Base-by-base conservation (phyloP, 2,888 invertebrate species). In the Silvanus unidentatus region DNA sequence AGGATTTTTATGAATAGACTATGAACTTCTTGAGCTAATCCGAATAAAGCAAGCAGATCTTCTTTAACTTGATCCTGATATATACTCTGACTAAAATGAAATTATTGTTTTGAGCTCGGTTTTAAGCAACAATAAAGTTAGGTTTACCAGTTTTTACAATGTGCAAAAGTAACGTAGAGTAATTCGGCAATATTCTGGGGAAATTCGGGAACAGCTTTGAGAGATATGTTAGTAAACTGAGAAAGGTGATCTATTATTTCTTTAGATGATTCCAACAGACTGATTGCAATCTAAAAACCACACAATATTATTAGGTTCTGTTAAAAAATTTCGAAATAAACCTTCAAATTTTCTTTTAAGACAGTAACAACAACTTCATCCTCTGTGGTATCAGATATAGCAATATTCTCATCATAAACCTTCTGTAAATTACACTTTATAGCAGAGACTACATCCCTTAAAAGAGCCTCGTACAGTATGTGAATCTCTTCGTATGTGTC, bases 41-140 rank as follows among this genome's bases (percentile, higher is more conserved):
- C 54, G 45, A 64, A 62, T 13, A 64, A 40, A 10, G 54, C 41
- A 28, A 59, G 29, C 34, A 65, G 48, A 48, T 63, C 60, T 12
- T 41, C 46, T 38, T 53, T 54, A 41, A 58, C 58, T 32, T 54
- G 45, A n/a, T 39, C 32, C 37, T 57, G 54, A 15, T 62, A 64
- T 2, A 49, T 32, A 29, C 58, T 54, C 28, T 59, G 48, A 39
- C 65, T 64, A 47, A 13, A 60, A 57, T 48, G 42, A 8, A 42
- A n/a, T n/a, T n/a, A n/a, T n/a, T n/a, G n/a, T n/a, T n/a, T n/a
- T n/a, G n/a, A n/a, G n/a, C n/a, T 12, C 2, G 16, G n/a, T 29
- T 10, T n/a, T 16, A 43, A 39, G 12, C 27, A 38, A n/a, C 39
- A 6, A 30, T 12, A 11, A 9, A 36, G 8, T 42, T 40, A 55